phyloP scores from a whole-genome alignment of 2,113 vertebrate genomes.

The Corythaixoides concolor region DNA sequence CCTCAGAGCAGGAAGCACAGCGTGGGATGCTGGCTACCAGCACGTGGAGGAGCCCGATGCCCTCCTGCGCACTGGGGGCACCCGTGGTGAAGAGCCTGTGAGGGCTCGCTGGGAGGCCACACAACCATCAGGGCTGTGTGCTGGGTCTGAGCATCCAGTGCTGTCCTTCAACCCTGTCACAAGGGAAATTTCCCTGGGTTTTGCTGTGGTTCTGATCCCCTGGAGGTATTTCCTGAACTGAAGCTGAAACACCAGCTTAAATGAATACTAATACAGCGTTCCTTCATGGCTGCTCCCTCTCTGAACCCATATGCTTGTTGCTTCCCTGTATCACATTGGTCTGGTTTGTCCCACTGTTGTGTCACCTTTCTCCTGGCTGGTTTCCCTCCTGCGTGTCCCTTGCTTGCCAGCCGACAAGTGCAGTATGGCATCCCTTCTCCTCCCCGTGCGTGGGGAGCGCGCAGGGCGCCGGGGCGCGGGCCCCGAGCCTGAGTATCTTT shows the following conservation, averaged over 20 bases:
- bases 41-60: accelerated
- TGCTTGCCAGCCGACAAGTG: not conserved
- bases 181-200: not conserved
- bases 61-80: not conserved
- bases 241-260: not conserved
- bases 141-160: not conserved
- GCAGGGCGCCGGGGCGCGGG: accelerated
- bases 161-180: not conserved
- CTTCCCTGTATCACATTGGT: too few relatives aligned
- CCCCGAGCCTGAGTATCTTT: not conserved
- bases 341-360: not conserved
- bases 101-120: not conserved
- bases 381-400: not conserved
- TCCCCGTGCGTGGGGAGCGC: not conserved
- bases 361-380: not conserved
- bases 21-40: accelerated
- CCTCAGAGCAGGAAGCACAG: not conserved
- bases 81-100: too few relatives aligned
- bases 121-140: not conserved
- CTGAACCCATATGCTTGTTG: not conserved
- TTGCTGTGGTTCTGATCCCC: not conserved
- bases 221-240: not conserved
- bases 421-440: too few relatives aligned
- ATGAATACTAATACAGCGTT: not conserved
- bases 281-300: not conserved